Percentiles rank a stretch among this genome's conserved stretches.
Conservation (phyloP, 2,797 vertebrate species). For the Alectoris magna region DNA sequence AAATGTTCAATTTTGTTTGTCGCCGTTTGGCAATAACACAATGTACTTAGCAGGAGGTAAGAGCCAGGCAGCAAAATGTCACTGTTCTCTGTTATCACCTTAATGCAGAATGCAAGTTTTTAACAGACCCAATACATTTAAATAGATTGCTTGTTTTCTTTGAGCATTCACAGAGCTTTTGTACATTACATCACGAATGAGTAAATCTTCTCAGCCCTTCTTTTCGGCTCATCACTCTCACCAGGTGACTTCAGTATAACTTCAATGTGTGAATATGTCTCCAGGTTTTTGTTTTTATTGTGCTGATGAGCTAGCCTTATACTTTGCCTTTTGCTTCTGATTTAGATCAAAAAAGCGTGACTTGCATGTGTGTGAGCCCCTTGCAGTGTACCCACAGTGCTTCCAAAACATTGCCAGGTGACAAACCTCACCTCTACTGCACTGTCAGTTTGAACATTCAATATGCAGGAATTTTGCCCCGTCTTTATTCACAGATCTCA, state of each 20-base stretch:
- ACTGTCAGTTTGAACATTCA: not conserved
- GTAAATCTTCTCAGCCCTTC: not conserved
- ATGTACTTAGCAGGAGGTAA: slow-evolving; percentile 10
- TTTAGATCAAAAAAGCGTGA: slow-evolving; percentile 43
- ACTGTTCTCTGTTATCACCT: slow-evolving; percentile 12
- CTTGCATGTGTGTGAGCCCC: not conserved
- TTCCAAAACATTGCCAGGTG: not conserved
- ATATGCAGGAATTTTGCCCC: not conserved
- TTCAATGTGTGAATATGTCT: not conserved
- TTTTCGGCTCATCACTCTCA: not conserved
- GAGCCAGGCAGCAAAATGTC: slow-evolving; percentile 18
- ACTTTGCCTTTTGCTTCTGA: slow-evolving; percentile 2
- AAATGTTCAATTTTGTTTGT: slow-evolving; percentile 69
- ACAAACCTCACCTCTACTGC: not conserved
- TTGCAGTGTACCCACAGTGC: not conserved
- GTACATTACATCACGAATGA: not conserved
- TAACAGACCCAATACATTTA: slow-evolving; percentile 34
- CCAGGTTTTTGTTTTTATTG: slow-evolving; percentile 12
- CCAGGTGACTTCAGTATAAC: not conserved
- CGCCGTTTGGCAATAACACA: slow-evolving; percentile 54
- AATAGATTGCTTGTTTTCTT: slow-evolving; percentile 13
- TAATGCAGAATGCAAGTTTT: not conserved
- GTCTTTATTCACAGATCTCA: not conserved
- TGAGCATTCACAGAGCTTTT: not conserved
- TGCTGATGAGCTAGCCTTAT: slow-evolving; percentile 33